Evolutionary conservation across 2,113 vertebrate genomes (phyloP), one percentile per base, ranked within the genome.

Genomic region (Piliocolobus tephrosceles): DNA sequence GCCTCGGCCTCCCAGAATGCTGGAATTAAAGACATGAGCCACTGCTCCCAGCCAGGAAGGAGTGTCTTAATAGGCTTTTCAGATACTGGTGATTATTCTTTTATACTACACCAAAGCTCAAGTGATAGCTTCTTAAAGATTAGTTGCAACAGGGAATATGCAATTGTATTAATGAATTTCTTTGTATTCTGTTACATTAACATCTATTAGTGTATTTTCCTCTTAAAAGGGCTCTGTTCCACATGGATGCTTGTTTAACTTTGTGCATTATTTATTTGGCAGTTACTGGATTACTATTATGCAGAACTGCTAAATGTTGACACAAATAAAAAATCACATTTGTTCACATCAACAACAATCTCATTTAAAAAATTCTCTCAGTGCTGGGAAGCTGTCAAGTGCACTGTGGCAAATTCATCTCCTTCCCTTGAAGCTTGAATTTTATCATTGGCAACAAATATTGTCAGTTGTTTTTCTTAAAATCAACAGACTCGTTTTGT

Each of bases 401-500:
- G 27, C 6, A 38, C 6, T 13, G 13, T 30, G n/a, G 70, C 25
- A 80, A 84, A 90, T 40, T 57, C 1, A 0, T 79, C 86, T 72
- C 20, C 57, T 43, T 81, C 10, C 2, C 25, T 66, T 55, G 32
- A 84, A 76, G 22, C 32, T 97, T 88, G 38, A 17, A 50, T 81
- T 81, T 87, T 38, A 38, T 78, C 40, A 9, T 43, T 94, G 90
- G 70, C 91, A 95, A n/a, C 58, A 70, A 92, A 73, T 64, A 25
- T 14, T 64, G 17, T 75, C 78, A 64, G 12, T 64, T 90, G 35
- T 78, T 94, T 92, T 80, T 45, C 55, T 94, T 95, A 27, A 87
- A 90, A 50, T 66, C 91, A 95, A 66, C 50, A 93, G n/a, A 95
- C 73, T 80, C 6, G 13, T 72, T 94, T 12, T 90, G 35, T 88